Evolutionary conservation across 2,797 vertebrate genomes (phyloP).

Genomic region (Vireo griseus): DNA sequence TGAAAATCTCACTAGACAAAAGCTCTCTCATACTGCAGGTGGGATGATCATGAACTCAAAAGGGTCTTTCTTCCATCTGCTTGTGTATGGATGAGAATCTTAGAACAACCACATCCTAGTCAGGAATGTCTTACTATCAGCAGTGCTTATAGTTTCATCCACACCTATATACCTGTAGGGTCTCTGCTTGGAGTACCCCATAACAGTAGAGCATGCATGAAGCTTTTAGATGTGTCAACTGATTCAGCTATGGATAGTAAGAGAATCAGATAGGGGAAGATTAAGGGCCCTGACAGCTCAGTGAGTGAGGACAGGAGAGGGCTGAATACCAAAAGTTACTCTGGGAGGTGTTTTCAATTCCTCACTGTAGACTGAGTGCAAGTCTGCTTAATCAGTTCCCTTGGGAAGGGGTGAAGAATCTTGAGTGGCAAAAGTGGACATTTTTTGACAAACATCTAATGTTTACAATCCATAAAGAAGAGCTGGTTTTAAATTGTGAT

Average conservation of each 20-base stretch:
- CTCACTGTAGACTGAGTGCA: background rate
- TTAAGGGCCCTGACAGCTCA: background rate
- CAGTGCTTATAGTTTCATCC: background rate
- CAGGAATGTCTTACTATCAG: background rate
- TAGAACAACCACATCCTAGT: background rate
- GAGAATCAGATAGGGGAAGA: background rate
- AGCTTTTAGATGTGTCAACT: background rate
- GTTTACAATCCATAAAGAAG: background rate
- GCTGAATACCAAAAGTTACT: background rate
- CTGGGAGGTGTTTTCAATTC: background rate
- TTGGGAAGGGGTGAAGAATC: background rate
- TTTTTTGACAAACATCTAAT: background rate
- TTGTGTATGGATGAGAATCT: background rate
- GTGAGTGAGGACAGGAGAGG: background rate
- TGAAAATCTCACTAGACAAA: background rate
- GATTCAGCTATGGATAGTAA: background rate
- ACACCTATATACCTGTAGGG: background rate
- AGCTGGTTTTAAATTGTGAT: background rate
- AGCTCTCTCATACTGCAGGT: background rate
- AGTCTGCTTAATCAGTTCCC: background rate
- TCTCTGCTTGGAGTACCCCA: background rate
- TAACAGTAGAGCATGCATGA: background rate
- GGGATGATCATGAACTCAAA: background rate
- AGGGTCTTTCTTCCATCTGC: background rate
- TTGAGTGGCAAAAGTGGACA: background rate